A percentile compares a stretch with the other conserved stretches of the same genome.
These are phyloP conservation scores for Seladonia tumulorum DNA, from an alignment of 2,888 invertebrate genomes.

Conservation along the genomic window DNA sequence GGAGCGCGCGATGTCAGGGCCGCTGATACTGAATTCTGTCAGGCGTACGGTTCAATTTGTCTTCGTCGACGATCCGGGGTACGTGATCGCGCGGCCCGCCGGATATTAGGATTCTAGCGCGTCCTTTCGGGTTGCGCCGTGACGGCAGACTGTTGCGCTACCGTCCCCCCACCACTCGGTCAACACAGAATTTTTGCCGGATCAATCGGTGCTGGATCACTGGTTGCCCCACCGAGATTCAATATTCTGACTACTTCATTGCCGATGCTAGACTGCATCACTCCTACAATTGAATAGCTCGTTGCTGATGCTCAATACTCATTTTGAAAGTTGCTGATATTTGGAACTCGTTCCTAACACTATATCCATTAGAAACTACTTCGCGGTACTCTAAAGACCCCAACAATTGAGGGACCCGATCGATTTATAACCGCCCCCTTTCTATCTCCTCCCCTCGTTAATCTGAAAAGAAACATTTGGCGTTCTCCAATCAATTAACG, in stretches of 20 bases:
- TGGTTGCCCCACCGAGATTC: not conserved
- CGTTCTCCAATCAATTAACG: not conserved
- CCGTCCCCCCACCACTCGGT: not conserved
- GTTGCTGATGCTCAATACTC: not conserved
- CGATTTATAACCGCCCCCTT: not conserved
- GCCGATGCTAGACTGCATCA: not conserved
- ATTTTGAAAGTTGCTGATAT: not conserved
- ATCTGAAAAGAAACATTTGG: not conserved
- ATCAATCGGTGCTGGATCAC: not conserved
- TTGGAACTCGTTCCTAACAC: no score
- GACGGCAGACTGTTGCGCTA: not conserved
- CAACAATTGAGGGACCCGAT: no score
- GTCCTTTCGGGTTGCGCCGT: not conserved
- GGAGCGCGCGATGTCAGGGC: constrained; percentile 13
- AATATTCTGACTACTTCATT: not conserved
- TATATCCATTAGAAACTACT: no score
- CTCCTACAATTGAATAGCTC: not conserved
- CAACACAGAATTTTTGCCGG: not conserved
- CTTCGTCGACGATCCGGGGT: constrained; percentile 14
- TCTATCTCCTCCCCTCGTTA: not conserved
- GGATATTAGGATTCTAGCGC: constrained; percentile 29
- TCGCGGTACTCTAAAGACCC: no score
- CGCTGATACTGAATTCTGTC: constrained; percentile 22
- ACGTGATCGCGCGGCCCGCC: not conserved
- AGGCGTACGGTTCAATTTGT: constrained; percentile 26